A percentile compares a stretch with the other conserved stretches of the same genome.
Evolutionary conservation across 1,140 invertebrate genomes (phyloP).

Genomic region (Euborellia annulipes): DNA sequence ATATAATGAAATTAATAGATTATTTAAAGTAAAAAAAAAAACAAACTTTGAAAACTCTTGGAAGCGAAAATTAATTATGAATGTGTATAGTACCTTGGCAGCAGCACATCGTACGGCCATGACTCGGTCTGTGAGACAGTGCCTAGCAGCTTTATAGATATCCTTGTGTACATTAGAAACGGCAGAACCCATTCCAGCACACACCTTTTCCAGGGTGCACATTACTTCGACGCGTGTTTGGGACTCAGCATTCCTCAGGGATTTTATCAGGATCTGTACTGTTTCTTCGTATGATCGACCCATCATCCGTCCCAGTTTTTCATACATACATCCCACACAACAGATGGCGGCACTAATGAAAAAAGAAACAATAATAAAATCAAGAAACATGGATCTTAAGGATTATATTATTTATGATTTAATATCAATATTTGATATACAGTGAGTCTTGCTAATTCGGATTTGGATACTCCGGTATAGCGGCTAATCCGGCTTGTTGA

Average conservation of each 20-base stretch:
- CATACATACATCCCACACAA: slow-evolving; percentile 93
- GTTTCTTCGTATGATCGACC: slow-evolving; percentile 96
- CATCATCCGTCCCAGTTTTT: slow-evolving; percentile 95
- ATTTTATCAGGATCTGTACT: slow-evolving; percentile 79
- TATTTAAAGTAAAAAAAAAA: too few species aligned
- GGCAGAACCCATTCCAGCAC: slow-evolving; percentile 73
- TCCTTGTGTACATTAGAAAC: slow-evolving; percentile 79
- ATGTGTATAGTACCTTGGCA: too few species aligned
- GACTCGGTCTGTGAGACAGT: slow-evolving; percentile 73
- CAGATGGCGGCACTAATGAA: slow-evolving; percentile 80
- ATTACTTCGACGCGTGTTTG: slow-evolving; percentile 93
- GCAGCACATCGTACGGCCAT: slow-evolving; percentile 82
- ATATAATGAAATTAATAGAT: too few species aligned
- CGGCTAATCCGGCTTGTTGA: too few species aligned
- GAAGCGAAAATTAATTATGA: too few species aligned
- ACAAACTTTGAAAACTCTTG: too few species aligned
- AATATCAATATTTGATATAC: not conserved
- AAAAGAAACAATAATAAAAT: slow-evolving; percentile 6
- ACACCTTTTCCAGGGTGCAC: slow-evolving; percentile 84
- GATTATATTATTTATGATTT: too few species aligned
- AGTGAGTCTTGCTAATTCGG: too few species aligned
- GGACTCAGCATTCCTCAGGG: slow-evolving; percentile 86
- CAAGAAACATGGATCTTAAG: not conserved
- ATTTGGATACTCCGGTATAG: too few species aligned
- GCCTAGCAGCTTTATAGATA: slow-evolving; percentile 74